Evolutionary conservation across 2,888 invertebrate species (phyloP), one percentile per base, ranked within the genome.

Genomic region (Nematopogon swammerdamellus): DNA sequence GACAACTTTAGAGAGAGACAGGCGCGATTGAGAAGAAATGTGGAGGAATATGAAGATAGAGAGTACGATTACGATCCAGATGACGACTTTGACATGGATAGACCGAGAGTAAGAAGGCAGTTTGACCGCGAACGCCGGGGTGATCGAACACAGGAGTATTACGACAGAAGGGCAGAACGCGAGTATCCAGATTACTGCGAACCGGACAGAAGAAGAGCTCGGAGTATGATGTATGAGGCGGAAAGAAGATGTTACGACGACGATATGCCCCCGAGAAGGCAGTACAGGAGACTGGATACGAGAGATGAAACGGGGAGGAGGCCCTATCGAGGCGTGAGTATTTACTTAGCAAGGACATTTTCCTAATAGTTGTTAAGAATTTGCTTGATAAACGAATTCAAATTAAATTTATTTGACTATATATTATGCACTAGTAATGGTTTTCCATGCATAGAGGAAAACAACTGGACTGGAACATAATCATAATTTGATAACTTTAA

Each of bases 1-100:
- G 75, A 76, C 49, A 77, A 76, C 36, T 83, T 81, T 52, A 74
- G 75, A 30, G 84, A 84, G 60, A 73, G 58, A 59, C 76, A 65
- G 53, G 62, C 73, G 55, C 71, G 10, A 55, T 57, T 18, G 58
- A 62, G 47, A 63, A 64, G 46, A 62, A 61, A 30, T 60, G 59
- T 55, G 17, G 68, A 68, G 8, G 53, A 58, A 36, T 68, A 70
- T n/a, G 65, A 69, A 8, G 55, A 52, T 6, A 61, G 67, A 48
- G 75, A 74, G 49, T 61, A 65, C 2, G 75, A 69, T 1, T 76
- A 76, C 36, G 76, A 76, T 53, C 76, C 74, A 51, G 76, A 76
- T 51, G 77, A 76, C 3, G 76, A 77, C 47, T 71, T 61, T 51
- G 77, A 76, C 49, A 69, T 71, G 25, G 75, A 76, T 47, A 61